phyloP scores from a whole-genome alignment of 2,888 invertebrate species.

The Drosophila pegasa region DNA sequence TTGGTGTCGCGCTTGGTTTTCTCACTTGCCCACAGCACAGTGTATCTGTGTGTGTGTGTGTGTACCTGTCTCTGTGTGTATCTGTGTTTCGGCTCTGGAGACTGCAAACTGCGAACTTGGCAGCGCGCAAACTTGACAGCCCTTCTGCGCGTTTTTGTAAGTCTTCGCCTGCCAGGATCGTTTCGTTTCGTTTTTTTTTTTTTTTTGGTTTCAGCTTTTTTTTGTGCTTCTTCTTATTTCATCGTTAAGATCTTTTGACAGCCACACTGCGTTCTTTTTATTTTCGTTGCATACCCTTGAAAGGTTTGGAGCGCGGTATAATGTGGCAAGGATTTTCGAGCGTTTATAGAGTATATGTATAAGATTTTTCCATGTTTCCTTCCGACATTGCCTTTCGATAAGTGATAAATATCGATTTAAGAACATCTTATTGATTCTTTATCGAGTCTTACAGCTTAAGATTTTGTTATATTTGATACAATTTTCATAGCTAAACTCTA shows the following conservation, averaged over 20 bases:
- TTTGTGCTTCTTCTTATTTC: slow-evolving; percentile 32
- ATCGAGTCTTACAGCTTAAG: too few species aligned
- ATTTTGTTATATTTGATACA: too few species aligned
- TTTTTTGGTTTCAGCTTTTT: slow-evolving; percentile 12
- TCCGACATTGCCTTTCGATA: too few species aligned
- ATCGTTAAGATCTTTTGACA: slow-evolving; percentile 78
- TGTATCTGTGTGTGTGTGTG: slow-evolving; percentile 13
- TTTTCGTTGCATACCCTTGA: slow-evolving; percentile 4
- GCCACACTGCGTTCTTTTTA: slow-evolving; percentile 58
- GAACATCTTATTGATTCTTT: too few species aligned
- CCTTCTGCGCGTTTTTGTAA: slow-evolving; percentile 51
- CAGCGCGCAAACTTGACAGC: slow-evolving; percentile 64
- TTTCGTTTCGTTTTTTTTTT: slow-evolving; percentile 41
- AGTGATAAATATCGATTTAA: too few species aligned
- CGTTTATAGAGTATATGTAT: background rate
- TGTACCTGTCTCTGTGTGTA: slow-evolving; percentile 13
- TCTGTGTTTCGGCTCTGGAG: slow-evolving; percentile 22
- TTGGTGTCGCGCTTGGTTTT: slow-evolving; percentile 80
- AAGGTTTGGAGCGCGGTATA: background rate
- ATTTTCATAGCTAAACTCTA: too few species aligned
- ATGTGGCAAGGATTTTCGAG: background rate
- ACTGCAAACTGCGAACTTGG: slow-evolving; percentile 45
- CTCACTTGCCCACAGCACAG: slow-evolving; percentile 65
- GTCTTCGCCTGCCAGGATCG: slow-evolving; percentile 66
- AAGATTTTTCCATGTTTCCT: too few species aligned